A percentile compares a stretch with the other conserved stretches of the same genome.
These are phyloP conservation scores for Catharus fuscescens DNA, from an alignment of 2,113 vertebrate species.

Conservation along the genomic window DNA sequence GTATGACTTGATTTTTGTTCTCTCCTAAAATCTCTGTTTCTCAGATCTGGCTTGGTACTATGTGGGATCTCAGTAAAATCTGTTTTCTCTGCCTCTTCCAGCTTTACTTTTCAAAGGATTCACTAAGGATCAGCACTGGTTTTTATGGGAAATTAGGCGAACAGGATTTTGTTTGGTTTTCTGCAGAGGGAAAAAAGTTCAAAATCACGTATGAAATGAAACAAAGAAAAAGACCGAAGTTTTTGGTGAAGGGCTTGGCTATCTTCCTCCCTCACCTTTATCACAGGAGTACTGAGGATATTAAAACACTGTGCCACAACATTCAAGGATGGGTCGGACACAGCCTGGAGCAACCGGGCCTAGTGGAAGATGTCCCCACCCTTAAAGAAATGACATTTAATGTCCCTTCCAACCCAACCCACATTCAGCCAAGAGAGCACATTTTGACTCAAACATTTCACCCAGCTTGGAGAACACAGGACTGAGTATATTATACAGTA, in stretches of 20 bases:
- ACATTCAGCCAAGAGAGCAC: too few species aligned
- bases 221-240: too few species aligned
- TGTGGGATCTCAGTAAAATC: neutral
- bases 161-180: fast-evolving
- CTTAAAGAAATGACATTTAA: neutral
- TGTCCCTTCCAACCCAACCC: neutral
- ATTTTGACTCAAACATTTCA: too few species aligned
- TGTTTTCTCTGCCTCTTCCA: neutral
- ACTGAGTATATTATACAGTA: too few species aligned
- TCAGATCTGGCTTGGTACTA: neutral
- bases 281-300: fast-evolving
- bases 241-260: neutral
- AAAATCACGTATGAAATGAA: fast-evolving
- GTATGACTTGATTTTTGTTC: neutral
- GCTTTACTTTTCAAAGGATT: neutral
- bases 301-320: neutral
- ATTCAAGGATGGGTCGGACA: fast-evolving
- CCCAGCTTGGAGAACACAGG: too few species aligned
- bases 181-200: neutral
- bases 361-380: fast-evolving
- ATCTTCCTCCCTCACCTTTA: neutral
- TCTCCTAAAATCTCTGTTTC: neutral
- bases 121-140: neutral
- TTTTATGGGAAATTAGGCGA: fast-evolving
- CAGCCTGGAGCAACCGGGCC: neutral